phyloP scores from a whole-genome alignment of 1,140 invertebrate genomes.

The Steinernema khuongi region DNA sequence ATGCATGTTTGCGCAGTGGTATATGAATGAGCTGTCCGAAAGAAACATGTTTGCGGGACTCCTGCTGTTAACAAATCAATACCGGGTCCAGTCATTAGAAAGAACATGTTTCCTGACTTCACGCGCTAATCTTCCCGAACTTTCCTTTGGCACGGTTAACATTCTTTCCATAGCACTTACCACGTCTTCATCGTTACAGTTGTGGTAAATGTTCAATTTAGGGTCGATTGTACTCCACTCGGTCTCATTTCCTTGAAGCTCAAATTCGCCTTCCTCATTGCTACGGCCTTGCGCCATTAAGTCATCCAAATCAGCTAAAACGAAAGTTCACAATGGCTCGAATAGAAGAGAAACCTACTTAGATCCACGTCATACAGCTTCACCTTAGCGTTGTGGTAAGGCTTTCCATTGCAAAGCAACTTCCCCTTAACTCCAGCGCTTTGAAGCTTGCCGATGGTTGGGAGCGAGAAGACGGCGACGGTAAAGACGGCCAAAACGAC shows the following conservation, averaged over 20 bases:
- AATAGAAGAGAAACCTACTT: conserved; percentile 17
- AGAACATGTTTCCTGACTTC: neutral
- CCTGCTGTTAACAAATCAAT: too few relatives aligned
- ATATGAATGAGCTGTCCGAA: too few relatives aligned
- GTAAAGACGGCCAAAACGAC: neutral
- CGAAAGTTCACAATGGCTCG: neutral
- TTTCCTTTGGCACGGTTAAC: too few relatives aligned
- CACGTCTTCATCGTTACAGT: conserved; percentile 38
- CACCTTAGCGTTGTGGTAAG: conserved; percentile 35
- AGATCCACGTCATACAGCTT: conserved; percentile 39
- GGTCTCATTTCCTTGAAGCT: conserved; percentile 33
- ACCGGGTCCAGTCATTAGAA: too few relatives aligned
- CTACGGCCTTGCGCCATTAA: conserved; percentile 34
- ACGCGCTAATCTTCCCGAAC: too few relatives aligned
- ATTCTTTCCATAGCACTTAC: conserved; percentile 32
- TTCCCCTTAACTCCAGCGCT: conserved; percentile 31
- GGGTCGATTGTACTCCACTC: conserved; percentile 40
- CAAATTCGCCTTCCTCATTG: conserved; percentile 30
- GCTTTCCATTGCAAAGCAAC: conserved; percentile 38
- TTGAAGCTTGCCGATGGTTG: conserved; percentile 31
- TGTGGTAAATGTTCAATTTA: conserved; percentile 41
- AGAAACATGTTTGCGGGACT: too few relatives aligned
- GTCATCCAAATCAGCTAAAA: conserved; percentile 27
- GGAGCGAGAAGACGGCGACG: conserved; percentile 17
- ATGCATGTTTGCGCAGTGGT: neutral